phyloP scores from a whole-genome alignment of 2,113 vertebrate species.

The Lipophrys pholis region DNA sequence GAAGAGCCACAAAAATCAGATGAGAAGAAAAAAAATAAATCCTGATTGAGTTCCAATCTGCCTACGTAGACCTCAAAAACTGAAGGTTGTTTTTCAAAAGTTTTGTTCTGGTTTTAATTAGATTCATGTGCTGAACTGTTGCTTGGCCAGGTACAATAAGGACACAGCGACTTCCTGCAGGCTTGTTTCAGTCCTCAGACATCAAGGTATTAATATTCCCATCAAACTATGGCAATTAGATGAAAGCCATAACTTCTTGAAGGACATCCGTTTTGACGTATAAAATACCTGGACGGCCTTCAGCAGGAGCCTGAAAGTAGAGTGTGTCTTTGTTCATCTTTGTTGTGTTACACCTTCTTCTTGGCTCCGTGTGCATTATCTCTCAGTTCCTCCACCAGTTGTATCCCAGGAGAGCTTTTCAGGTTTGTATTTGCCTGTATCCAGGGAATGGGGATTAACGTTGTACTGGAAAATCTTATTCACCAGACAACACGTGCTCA shows the following conservation, averaged over 20 bases:
- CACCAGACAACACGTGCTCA: conserved; percentile 18
- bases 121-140: not conserved
- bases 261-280: not conserved
- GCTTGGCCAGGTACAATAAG: not conserved
- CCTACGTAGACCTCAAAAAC: not conserved
- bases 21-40: too few relatives aligned
- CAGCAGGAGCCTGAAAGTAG: not conserved
- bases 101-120: not conserved
- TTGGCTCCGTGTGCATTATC: not conserved
- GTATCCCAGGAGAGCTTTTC: conserved; percentile 11
- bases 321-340: conserved; percentile 2
- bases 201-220: not conserved
- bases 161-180: not conserved
- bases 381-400: conserved; percentile 35
- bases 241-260: not conserved
- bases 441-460: conserved; percentile 45
- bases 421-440: conserved; percentile 40
- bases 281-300: not conserved
- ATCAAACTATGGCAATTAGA: not conserved
- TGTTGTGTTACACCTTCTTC: conserved; percentile 10
- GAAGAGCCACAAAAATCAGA: too few relatives aligned
- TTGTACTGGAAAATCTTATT: conserved; percentile 60
- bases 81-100: not conserved
- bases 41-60: not conserved
- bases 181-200: not conserved